A percentile compares a stretch with the other conserved stretches of the same genome.
phyloP scores from a whole-genome alignment of 2,888 invertebrate species.

The Aproaerema taeniolella region DNA sequence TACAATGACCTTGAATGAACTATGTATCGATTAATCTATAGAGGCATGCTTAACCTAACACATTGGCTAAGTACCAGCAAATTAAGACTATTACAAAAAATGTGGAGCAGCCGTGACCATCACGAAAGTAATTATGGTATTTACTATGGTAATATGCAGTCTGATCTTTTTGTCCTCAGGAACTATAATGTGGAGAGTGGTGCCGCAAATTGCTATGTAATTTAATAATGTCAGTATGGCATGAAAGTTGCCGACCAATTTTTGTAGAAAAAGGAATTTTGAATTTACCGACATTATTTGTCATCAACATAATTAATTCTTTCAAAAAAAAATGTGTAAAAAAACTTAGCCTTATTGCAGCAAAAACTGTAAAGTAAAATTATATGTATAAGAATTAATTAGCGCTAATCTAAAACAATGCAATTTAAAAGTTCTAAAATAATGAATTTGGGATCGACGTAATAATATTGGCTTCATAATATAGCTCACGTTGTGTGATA shows the following conservation, averaged over 20 bases:
- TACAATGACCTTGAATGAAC: constrained; percentile 16
- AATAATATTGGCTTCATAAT: too few relatives aligned
- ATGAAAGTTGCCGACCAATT: constrained; percentile 23
- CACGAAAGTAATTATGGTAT: constrained; percentile 36
- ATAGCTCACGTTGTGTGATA: constrained; percentile 28
- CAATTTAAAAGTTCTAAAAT: too few relatives aligned
- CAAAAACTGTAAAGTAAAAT: not conserved
- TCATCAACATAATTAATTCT: constrained; percentile 20
- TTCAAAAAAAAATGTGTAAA: too few relatives aligned
- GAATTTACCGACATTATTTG: constrained; percentile 32
- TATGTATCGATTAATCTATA: constrained; percentile 20
- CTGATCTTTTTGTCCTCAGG: constrained; percentile 31
- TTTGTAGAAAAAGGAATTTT: too few relatives aligned
- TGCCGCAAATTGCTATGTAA: constrained; percentile 34
- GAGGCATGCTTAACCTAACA: constrained; percentile 19
- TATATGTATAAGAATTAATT: not conserved
- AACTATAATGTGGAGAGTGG: constrained; percentile 25
- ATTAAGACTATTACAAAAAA: constrained; percentile 28
- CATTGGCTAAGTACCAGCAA: constrained; percentile 25
- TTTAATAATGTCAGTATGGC: constrained; percentile 33
- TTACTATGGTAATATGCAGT: constrained; percentile 37
- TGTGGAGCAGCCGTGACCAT: constrained; percentile 30
- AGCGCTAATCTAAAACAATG: constrained; percentile 14
- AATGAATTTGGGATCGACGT: too few relatives aligned
- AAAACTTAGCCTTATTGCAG: not conserved